Evolutionary conservation across 2,797 vertebrate species (phyloP), one percentile per base, ranked within the genome.

Genomic region (Acanthurus tractus): DNA sequence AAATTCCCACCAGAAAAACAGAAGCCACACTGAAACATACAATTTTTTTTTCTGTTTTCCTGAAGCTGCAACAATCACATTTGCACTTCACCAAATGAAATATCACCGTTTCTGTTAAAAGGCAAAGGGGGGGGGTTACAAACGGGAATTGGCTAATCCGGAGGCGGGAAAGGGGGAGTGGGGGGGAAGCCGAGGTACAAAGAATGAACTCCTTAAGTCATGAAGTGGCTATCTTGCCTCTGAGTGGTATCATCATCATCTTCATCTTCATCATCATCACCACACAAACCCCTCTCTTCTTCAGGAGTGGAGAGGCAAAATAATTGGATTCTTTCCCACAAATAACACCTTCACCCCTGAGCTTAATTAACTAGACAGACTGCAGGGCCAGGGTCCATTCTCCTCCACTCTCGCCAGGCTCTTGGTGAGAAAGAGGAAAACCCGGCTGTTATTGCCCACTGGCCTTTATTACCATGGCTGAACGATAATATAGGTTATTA

Each of bases 291-390:
- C 80, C 86, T 86, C 86, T 87, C 86, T 86, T 87, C 89, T 90
- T 88, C 64, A 15, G 78, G 75, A 88, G 74, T 91, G 91, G 86
- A 94, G 93, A 93, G 93, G 92, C 88, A 94, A 94, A 95, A 94
- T 96, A 96, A 96, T 96, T 96, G 95, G 95, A 96, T 95, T 96
- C 95, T 95, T 96, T 95, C 95, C 95, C 95, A 96, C 95, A 95
- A 96, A 96, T 95, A 95, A 95, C 87, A 93, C 92, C 92, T 92
- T 95, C 92, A 96, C 95, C 94, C 95, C 95, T 93, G 95, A 96
- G 95, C 93, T 96, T 96, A 96, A 96, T 96, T 96, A 96, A 95
- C 94, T 93, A 93, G 94, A 92, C 90, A 81, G 91, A 92, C 88
- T 82, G 90, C 92, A 85, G 91, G 89, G 89, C 90, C 81, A 78